These are phyloP conservation scores for Colostygia pectinataria DNA, from an alignment of 2,888 invertebrate genomes.

Conservation along the genomic window DNA sequence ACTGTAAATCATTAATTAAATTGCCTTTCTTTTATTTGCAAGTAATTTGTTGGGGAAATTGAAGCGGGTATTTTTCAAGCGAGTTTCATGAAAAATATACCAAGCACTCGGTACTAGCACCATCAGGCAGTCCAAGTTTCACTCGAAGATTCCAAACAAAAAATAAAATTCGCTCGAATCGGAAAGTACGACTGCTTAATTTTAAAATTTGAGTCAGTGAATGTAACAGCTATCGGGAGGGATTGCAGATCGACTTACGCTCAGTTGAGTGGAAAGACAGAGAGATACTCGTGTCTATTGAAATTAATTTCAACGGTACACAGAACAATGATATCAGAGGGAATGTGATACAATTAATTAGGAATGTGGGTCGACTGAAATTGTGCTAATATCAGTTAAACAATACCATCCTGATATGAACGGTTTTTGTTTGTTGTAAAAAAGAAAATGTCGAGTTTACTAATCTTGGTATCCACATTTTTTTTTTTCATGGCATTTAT, in stretches of 20 bases:
- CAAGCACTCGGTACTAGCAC: too few species aligned
- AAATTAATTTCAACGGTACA: slow-evolving; percentile 66
- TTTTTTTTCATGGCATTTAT: too few species aligned
- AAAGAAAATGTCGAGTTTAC: too few species aligned
- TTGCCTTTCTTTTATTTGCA: slow-evolving; percentile 44
- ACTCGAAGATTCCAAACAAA: slow-evolving; percentile 45
- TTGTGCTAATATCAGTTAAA: slow-evolving; percentile 22
- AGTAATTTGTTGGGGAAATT: slow-evolving; percentile 44
- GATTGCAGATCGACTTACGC: slow-evolving; percentile 73
- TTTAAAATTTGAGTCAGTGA: slow-evolving; percentile 71
- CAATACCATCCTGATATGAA: slow-evolving; percentile 14
- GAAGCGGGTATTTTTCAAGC: slow-evolving; percentile 33
- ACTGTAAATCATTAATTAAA: slow-evolving; percentile 33
- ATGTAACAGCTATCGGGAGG: slow-evolving; percentile 65
- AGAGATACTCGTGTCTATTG: slow-evolving; percentile 60
- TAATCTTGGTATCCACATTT: too few species aligned
- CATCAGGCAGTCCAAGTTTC: neutral
- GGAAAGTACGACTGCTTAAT: slow-evolving; percentile 56
- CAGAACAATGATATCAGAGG: slow-evolving; percentile 41
- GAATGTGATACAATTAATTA: slow-evolving; percentile 38
- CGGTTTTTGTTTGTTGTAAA: slow-evolving; percentile 4
- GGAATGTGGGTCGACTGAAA: slow-evolving; percentile 43
- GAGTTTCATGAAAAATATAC: slow-evolving; percentile 38
- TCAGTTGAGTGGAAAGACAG: slow-evolving; percentile 69
- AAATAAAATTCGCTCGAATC: slow-evolving; percentile 47